A percentile compares a stretch with the other conserved stretches of the same genome.
Conservation (phyloP, 2,113 vertebrate genomes). For the Heliornis fulica region DNA sequence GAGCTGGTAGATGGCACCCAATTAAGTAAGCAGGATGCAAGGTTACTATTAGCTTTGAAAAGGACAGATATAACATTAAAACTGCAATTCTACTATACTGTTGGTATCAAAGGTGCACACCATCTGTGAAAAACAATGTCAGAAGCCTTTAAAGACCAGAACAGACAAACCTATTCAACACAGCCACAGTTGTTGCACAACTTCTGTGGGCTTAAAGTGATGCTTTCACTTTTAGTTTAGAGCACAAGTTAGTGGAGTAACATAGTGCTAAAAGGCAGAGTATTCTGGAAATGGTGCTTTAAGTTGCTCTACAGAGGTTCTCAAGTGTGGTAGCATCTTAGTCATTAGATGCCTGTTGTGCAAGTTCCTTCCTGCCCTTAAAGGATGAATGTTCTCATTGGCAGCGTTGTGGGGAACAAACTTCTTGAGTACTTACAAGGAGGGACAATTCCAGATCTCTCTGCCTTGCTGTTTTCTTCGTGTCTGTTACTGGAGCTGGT, state of each 20-base stretch:
- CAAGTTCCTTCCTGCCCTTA: not conserved
- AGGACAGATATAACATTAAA: not conserved
- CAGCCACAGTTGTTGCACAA: not conserved
- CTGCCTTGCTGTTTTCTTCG: not conserved
- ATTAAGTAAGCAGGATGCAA: not conserved
- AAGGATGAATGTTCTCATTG: not conserved
- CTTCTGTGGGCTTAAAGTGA: not conserved
- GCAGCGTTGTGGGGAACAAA: not conserved
- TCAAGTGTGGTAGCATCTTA: not conserved
- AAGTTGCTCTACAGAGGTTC: not conserved
- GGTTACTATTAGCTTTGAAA: not conserved
- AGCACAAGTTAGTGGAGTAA: not conserved
- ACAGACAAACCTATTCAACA: not conserved
- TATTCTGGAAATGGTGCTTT: not conserved
- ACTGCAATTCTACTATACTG: not conserved
- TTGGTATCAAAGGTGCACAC: not conserved
- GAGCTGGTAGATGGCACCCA: not conserved
- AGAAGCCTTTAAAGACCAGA: not conserved
- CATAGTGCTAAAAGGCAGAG: not conserved
- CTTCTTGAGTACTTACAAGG: accelerated
- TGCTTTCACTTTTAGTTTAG: not conserved
- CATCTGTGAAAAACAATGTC: not conserved
- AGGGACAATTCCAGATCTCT: not conserved
- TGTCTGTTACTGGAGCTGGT: not conserved
- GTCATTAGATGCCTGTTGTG: not conserved